Conservation (phyloP, 2,888 invertebrate genomes). For the Ommatoiulus sabulosus region DNA sequence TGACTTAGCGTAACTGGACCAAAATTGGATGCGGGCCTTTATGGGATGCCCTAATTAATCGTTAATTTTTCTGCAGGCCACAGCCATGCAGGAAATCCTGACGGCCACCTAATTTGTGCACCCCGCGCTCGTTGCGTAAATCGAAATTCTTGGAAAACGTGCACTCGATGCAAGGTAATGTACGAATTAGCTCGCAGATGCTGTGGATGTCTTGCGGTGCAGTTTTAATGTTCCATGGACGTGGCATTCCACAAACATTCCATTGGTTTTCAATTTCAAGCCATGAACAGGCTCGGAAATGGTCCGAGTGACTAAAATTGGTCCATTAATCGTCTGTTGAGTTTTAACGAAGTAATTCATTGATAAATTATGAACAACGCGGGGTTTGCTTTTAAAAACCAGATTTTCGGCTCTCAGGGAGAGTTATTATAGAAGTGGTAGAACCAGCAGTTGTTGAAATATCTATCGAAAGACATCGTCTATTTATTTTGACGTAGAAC, state of each 20-base stretch:
- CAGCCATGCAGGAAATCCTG: slow-evolving; percentile 25
- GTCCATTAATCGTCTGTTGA: too few species aligned
- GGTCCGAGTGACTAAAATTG: background rate
- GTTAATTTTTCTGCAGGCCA: background rate
- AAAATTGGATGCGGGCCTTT: background rate
- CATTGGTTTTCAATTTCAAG: background rate
- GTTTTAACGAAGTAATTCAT: too few species aligned
- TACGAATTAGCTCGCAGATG: background rate
- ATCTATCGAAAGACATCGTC: too few species aligned
- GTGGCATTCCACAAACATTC: background rate
- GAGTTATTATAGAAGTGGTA: too few species aligned
- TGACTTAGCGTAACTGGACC: background rate
- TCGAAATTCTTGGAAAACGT: background rate
- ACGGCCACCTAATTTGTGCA: background rate
- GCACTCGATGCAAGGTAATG: background rate
- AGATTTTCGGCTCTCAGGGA: too few species aligned
- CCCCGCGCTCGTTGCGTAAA: background rate
- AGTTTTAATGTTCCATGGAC: background rate
- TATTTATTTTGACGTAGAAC: too few species aligned
- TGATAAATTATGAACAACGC: too few species aligned
- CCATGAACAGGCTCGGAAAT: background rate
- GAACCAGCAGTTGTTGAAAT: too few species aligned
- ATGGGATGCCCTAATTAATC: background rate
- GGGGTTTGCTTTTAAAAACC: too few species aligned
- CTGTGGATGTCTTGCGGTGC: background rate